A percentile compares a stretch with the other conserved stretches of the same genome.
Conservation (phyloP, 2,888 invertebrate genomes). For the Diplolepis rosae region DNA sequence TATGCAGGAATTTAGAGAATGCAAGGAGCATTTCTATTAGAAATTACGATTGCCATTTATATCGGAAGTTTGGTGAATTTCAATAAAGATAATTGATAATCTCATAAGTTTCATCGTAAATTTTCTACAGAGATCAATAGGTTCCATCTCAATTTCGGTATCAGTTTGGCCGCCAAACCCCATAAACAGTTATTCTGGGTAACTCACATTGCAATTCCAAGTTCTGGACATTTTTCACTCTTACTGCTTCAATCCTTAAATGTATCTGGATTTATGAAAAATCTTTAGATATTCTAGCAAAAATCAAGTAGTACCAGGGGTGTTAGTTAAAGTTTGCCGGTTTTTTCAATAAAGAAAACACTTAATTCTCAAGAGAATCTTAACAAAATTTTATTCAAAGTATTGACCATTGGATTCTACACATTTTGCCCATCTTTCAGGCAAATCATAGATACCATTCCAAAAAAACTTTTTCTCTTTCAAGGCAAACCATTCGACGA, state of each 20-base stretch:
- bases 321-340: no score
- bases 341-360: no score
- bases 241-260: background rate
- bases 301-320: conserved; percentile 27
- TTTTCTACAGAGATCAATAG: conserved; percentile 19
- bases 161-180: conserved; percentile 14
- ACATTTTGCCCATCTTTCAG: no score
- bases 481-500: no score
- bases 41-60: conserved; percentile 14
- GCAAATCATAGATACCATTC: no score
- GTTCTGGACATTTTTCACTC: conserved; percentile 24
- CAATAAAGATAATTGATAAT: conserved; percentile 11
- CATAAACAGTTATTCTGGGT: conserved; percentile 26
- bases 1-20: background rate
- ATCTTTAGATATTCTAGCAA: conserved; percentile 12
- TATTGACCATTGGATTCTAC: no score
- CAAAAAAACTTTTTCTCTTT: no score
- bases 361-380: no score
- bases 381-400: no score
- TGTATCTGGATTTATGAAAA: background rate
- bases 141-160: conserved; percentile 20
- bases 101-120: conserved; percentile 4
- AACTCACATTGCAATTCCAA: conserved; percentile 22
- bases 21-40: background rate
- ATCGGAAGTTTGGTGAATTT: background rate